Conservation (phyloP, 2,888 invertebrate species). For the Campoletis raptor region DNA sequence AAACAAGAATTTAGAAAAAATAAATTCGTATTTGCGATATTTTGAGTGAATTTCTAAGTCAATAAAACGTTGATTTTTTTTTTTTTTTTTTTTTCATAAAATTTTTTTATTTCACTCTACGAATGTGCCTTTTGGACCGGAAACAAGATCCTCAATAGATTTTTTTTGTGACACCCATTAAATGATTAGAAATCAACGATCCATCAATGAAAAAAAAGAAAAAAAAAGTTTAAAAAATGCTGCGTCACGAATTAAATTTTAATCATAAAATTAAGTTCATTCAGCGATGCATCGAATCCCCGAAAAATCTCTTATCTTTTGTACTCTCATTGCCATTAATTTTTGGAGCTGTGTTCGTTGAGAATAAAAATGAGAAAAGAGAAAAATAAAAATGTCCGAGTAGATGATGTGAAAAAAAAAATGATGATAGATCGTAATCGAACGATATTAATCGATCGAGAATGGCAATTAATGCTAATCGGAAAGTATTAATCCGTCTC, state of each 20-base stretch:
- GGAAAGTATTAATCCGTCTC: conserved; percentile 62
- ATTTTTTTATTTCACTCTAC: background rate
- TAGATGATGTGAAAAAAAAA: conserved; percentile 32
- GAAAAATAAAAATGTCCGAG: conserved; percentile 30
- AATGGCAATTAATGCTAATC: conserved; percentile 63
- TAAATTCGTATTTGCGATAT: background rate
- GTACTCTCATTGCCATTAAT: conserved; percentile 49
- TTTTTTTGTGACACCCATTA: background rate
- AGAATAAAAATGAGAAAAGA: conserved; percentile 23
- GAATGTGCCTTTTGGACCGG: background rate
- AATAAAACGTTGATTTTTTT: too few relatives aligned
- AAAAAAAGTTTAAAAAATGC: background rate
- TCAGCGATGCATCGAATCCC: conserved; percentile 44
- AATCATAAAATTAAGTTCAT: background rate
- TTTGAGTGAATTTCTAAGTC: background rate
- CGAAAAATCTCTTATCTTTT: conserved; percentile 54
- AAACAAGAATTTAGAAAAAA: background rate
- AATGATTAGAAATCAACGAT: background rate
- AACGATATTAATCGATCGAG: conserved; percentile 30
- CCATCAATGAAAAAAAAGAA: background rate
- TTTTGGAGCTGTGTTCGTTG: conserved; percentile 60
- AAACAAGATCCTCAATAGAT: background rate
- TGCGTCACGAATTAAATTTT: conserved; percentile 2
- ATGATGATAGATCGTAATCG: conserved; percentile 40
- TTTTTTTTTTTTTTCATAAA: background rate